Evolutionary conservation across 1,140 invertebrate genomes (phyloP), one percentile per base, ranked within the genome.

Genomic region (Lepidostoma basale): DNA sequence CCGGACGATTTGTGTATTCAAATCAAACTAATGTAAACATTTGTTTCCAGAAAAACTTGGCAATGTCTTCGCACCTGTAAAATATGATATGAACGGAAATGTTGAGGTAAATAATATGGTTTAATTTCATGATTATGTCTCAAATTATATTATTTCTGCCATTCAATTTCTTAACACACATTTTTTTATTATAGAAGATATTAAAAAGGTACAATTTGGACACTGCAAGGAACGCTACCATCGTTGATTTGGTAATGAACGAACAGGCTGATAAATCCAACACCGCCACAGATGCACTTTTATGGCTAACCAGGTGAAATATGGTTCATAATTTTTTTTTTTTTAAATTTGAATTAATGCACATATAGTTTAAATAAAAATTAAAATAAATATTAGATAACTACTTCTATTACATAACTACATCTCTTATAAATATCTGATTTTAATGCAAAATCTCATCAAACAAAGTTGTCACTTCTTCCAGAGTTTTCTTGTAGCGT

Each of bases 1-100:
- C n/a, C n/a, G n/a, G n/a, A n/a, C n/a, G n/a, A n/a, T n/a, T n/a
- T n/a, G n/a, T n/a, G n/a, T n/a, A n/a, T n/a, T n/a, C n/a, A n/a
- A n/a, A n/a, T n/a, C n/a, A n/a, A n/a, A n/a, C n/a, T n/a, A n/a
- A n/a, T n/a, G n/a, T n/a, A n/a, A n/a, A n/a, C 3, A 22, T 59
- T 39, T 40, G 14, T 62, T 85, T 86, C 71, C 79, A 92, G 90
- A 90, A 75, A 84, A 85, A 75, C 86, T 91, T 76, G 90, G 90
- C 64, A 90, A 86, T 79, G 77, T 88, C 3, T 92, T 92, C 76
- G 82, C 86, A 39, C 87, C 89, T 10, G 85, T 92, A 18, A 88
- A 87, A 75, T 85, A 86, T 79, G 90, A 92, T 74, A 89, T 92
- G 84, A 85, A 87, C 77, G 87, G 86, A 74, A 92, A 91, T 77